Percentiles rank a stretch among this genome's conserved stretches.
Conservation (phyloP, 2,797 vertebrate genomes). For the Alfaro cultratus region DNA sequence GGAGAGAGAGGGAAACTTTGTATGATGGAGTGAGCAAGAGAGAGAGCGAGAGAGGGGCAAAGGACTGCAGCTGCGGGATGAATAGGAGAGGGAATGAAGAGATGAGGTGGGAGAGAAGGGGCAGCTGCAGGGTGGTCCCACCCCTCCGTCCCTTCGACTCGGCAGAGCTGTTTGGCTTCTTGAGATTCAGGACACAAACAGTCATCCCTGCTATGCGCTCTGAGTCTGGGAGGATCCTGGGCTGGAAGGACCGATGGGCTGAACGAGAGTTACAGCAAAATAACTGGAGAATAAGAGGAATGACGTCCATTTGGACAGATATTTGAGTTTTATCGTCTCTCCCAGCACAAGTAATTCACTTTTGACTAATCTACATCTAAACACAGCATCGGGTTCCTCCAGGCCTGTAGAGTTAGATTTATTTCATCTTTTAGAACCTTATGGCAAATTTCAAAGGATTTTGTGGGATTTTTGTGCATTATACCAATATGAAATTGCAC, state of each 20-base stretch:
- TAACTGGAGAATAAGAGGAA: neutral
- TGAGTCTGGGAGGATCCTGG: constrained; percentile 20
- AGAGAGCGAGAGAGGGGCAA: constrained; percentile 53
- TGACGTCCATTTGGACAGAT: neutral
- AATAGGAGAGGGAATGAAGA: constrained; percentile 81
- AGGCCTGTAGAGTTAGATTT: neutral
- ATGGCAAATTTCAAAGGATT: neutral
- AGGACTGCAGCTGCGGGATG: constrained; percentile 78
- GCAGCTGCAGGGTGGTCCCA: constrained; percentile 87
- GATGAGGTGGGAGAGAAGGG: constrained; percentile 80
- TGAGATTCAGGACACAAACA: constrained; percentile 71
- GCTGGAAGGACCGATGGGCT: neutral
- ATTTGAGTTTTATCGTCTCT: neutral
- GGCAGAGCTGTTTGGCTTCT: constrained; percentile 60
- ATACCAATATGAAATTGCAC: neutral
- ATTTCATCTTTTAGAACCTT: neutral
- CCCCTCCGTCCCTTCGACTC: constrained; percentile 63
- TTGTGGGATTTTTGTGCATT: neutral
- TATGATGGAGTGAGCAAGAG: constrained; percentile 52
- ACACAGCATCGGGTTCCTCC: neutral
- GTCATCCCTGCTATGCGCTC: constrained; percentile 14
- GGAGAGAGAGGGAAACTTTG: constrained; percentile 70
- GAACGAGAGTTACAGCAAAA: neutral
- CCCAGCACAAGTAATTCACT: neutral
- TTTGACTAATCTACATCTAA: neutral